These are phyloP conservation scores for Iselma pallidipennis DNA, from an alignment of 2,888 invertebrate genomes.

Conservation along the genomic window DNA sequence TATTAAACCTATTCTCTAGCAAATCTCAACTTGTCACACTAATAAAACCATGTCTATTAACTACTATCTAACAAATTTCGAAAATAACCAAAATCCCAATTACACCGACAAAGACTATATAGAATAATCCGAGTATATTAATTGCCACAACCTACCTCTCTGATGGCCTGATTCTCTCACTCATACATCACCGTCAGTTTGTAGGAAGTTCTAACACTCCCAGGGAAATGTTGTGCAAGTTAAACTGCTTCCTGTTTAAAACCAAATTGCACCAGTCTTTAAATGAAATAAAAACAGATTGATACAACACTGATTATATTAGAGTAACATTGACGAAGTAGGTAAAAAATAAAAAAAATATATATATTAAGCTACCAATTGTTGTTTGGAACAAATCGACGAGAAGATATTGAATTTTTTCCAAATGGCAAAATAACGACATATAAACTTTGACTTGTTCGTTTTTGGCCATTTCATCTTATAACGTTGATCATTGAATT, in stretches of 20 bases:
- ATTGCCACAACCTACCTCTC: slow-evolving; percentile 12
- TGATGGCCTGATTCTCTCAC: not conserved
- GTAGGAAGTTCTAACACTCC: slow-evolving; percentile 15
- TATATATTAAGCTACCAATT: too few relatives aligned
- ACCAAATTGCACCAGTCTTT: not conserved
- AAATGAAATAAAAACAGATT: not conserved
- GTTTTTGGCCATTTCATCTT: too few relatives aligned
- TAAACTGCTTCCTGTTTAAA: slow-evolving; percentile 21
- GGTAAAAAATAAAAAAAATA: too few relatives aligned
- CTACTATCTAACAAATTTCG: not conserved
- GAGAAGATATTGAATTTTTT: not conserved
- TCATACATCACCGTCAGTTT: slow-evolving; percentile 17
- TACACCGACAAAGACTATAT: not conserved
- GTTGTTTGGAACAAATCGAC: not conserved
- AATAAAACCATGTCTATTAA: not conserved
- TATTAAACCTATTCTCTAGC: not conserved
- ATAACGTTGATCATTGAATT: too few relatives aligned
- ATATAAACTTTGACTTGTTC: too few relatives aligned
- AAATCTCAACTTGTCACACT: not conserved
- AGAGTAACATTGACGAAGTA: too few relatives aligned
- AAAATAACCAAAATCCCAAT: not conserved
- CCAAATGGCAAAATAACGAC: too few relatives aligned
- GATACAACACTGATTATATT: too few relatives aligned
- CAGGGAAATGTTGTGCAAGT: slow-evolving; percentile 19
- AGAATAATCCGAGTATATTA: slow-evolving; percentile 7